phyloP scores from a whole-genome alignment of 2,113 vertebrate species.

The Ptilonorhynchus violaceus region DNA sequence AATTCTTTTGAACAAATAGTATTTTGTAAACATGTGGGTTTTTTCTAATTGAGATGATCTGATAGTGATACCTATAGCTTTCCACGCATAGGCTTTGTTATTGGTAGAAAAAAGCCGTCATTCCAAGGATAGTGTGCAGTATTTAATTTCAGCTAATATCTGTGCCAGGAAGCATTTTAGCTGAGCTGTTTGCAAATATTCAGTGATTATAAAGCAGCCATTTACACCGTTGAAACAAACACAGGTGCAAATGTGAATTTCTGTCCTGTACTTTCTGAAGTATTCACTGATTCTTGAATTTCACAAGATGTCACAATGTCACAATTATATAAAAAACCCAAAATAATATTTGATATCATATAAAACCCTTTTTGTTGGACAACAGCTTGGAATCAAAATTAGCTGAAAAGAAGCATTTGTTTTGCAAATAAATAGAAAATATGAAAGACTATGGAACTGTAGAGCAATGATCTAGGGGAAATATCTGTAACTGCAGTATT shows the following conservation, averaged over 20 bases:
- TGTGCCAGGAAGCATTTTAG: neutral
- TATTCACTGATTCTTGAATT: neutral
- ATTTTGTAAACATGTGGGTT: neutral
- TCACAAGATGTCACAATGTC: too few species aligned
- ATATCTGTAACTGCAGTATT: constrained; percentile 1
- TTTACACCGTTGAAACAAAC: neutral
- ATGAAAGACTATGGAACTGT: neutral
- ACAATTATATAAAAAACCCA: neutral
- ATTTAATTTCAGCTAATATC: neutral
- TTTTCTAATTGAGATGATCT: neutral
- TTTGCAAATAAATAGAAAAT: constrained; percentile 3
- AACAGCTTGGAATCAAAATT: neutral
- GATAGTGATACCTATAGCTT: neutral
- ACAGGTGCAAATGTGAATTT: constrained; percentile 1
- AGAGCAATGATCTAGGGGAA: neutral
- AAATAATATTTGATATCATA: neutral
- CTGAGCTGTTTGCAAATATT: constrained; percentile 1
- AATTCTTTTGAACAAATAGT: neutral
- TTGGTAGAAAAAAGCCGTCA: neutral
- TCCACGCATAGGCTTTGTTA: neutral
- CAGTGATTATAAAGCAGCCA: neutral
- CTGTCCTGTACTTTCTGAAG: neutral
- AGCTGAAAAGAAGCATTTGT: neutral
- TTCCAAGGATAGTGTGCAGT: neutral
- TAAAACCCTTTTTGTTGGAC: neutral